These are phyloP conservation scores for Zaprionus lineosus DNA, from an alignment of 2,888 invertebrate genomes.

Conservation along the genomic window DNA sequence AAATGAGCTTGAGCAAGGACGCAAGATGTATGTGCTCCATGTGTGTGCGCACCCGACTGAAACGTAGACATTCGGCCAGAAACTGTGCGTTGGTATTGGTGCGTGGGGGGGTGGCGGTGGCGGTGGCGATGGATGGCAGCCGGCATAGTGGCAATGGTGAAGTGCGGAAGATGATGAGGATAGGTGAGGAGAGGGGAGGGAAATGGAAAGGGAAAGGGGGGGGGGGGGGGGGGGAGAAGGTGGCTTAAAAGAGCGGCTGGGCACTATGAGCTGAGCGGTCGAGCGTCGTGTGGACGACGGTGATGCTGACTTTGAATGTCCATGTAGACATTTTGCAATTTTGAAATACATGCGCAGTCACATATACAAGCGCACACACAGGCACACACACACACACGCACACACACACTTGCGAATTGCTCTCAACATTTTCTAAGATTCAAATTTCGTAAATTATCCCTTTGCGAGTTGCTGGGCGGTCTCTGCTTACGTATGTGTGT, in stretches of 20 bases:
- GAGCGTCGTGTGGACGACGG: slow-evolving; percentile 40
- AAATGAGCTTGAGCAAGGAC: slow-evolving; percentile 79
- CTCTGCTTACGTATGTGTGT: slow-evolving; percentile 3
- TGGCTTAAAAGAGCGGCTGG: too few relatives aligned
- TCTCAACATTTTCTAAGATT: slow-evolving; percentile 79
- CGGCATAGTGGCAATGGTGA: too few relatives aligned
- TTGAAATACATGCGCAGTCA: slow-evolving; percentile 76
- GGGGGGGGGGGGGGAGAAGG: not conserved
- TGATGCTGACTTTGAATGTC: slow-evolving; percentile 69
- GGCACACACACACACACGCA: slow-evolving; percentile 6
- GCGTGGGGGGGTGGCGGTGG: slow-evolving; percentile 37
- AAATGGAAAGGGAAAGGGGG: not conserved
- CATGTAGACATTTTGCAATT: slow-evolving; percentile 79
- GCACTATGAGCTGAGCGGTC: slow-evolving; percentile 5
- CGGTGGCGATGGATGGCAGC: slow-evolving; percentile 12
- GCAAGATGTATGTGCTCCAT: slow-evolving; percentile 66
- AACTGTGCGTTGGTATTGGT: slow-evolving; percentile 1
- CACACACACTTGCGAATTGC: slow-evolving; percentile 55
- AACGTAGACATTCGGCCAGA: not conserved
- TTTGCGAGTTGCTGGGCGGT: slow-evolving; percentile 59
- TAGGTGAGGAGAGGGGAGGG: not conserved
- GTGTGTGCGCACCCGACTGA: slow-evolving; percentile 9
- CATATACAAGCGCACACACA: slow-evolving; percentile 29
- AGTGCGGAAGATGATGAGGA: not conserved
- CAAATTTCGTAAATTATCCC: slow-evolving; percentile 80